Evolutionary conservation across 1,140 invertebrate genomes (phyloP), one percentile per base, ranked within the genome.

Genomic region (Cydia amplana): DNA sequence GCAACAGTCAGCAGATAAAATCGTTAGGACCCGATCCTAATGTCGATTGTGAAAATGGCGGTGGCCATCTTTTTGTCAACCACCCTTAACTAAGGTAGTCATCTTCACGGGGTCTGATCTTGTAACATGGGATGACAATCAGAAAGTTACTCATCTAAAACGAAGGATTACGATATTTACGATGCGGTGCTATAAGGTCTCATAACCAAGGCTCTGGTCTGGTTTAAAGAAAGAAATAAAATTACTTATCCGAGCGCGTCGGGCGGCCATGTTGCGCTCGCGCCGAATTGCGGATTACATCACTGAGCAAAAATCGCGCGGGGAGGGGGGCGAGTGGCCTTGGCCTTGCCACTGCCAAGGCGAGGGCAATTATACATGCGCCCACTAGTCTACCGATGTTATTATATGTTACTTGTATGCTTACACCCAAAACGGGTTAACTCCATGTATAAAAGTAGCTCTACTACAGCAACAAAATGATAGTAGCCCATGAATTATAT

Each of bases 201-300:
- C 9, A 60, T 9, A 20, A 60, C 18, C 20, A 23, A 23, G 20
- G 51, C n/a, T 55, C 2, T 55, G 2, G 49, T 55, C 2, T 55
- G 2, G 49, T 55, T 55, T 55, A n/a, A 20, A 55, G 10, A 9
- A 70, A 70, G 40, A 70, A 70, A 70, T 70, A 9, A 32, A 70
- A 70, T 40, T 80, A 79, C 79, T 80, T 82, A 83, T 82, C 78
- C 75, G 82, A 82, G 83, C 85, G 85, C 86, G 85, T 81, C 78
- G 77, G 55, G 83, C 85, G 77, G 87, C 87, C 84, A 87, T 87
- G 85, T 88, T 90, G 83, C 78, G 82, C 86, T 80, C 82, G 82
- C 84, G 84, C 87, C 89, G 85, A 92, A 90, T 86, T 90, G 86
- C 78, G 79, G 86, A 89, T 92, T 92, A 92, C 89, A 91, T 92